Base-by-base conservation (phyloP, 1,140 invertebrate species). In the Drosophila santomea region DNA sequence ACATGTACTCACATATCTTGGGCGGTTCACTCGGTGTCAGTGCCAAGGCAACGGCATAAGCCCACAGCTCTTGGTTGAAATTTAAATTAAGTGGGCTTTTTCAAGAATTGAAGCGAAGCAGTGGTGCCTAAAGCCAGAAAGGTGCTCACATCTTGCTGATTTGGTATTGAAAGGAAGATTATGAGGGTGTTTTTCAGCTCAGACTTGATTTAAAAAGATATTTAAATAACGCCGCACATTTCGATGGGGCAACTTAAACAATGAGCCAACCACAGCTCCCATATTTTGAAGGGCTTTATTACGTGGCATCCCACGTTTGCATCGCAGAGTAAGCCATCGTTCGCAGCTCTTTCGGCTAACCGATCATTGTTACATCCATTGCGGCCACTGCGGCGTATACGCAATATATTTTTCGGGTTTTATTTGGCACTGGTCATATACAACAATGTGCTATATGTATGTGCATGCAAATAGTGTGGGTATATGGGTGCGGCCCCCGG, bases 1-100 rank as follows among this genome's bases (percentile, higher is more conserved):
- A 36, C 48, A 17, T 57, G 15, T 38, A 11, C 25, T 32, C 39
- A 47, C 52, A 45, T 58, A 58, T 25, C 20, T 6, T 47, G 45
- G 45, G 44, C 20, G 44, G 44, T 23, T 47, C 28, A 8, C 1
- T 32, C 12, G 8, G 45, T 25, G 43, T 55, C 50, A 48, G 51
- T 58, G 69, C 56, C 55, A 17, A 52, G 55, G 74, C 56, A 74
- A 59, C 62, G 81, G 52, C 67, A 47, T 81, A 72, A 76, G 79
- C 72, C 68, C 64, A 41, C 47, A 32, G 77, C 74, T 72, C 74
- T 75, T 74, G 50, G 56, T 50, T 63, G 60, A 78, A 82, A 81
- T 86, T 86, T 71, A 79, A 88, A 82, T 86, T 52, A 82, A 88
- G 55, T 73, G 67, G 59, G 59, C 77, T 63, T 61, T 66, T 38